Base-by-base conservation (phyloP, 2,113 vertebrate species). In the Dipodomys ordii region DNA sequence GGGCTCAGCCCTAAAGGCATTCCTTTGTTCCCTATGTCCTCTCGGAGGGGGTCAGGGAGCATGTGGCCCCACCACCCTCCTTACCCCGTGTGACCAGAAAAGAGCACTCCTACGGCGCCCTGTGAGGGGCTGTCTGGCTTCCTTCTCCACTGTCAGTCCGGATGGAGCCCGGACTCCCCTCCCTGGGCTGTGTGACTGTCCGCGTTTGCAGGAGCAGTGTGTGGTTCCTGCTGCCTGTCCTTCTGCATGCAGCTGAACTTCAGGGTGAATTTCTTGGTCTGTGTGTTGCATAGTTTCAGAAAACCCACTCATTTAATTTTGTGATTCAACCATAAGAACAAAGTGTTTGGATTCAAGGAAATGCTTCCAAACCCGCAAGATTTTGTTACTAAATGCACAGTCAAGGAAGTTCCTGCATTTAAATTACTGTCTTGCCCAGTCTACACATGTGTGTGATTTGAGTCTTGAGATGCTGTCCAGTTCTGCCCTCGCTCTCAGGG, bases 281-380 rank as follows among this genome's bases (percentile, higher is more conserved):
- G 28, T 44, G 49, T 23, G 6, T 64, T 5, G 62, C 19, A 7
- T 20, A 27, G 18, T 71, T 92, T 83, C n/a, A 12, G 82, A 67
- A 27, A 69, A 72, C 28, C 57, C 60, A 16, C n/a, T 83, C 73
- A 1, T 11, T 74, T 83, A 46, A 35, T 16, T 23, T n/a, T 67
- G 28, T 27, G 1, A 8, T 4, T 72, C 32, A 72, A 9, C n/a
- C 2, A 0, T 62, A 30, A 18, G 67, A 39, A 49, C 35, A 18
- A 53, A 0, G 25, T 22, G 2, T 4, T 11, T 32, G 10, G 28
- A 0, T 44, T 1, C 68, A 2, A 1, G 68, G 68, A 53, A 5
- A 0, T 0, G 1, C 35, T 27, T 1, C 32, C 11, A 0, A 0
- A 28, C 67, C 46, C 0, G 2, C n/a, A 7, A 11, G 19, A 6